These are phyloP conservation scores for Ligdia adustata DNA, from an alignment of 2,888 invertebrate genomes.

Conservation along the genomic window DNA sequence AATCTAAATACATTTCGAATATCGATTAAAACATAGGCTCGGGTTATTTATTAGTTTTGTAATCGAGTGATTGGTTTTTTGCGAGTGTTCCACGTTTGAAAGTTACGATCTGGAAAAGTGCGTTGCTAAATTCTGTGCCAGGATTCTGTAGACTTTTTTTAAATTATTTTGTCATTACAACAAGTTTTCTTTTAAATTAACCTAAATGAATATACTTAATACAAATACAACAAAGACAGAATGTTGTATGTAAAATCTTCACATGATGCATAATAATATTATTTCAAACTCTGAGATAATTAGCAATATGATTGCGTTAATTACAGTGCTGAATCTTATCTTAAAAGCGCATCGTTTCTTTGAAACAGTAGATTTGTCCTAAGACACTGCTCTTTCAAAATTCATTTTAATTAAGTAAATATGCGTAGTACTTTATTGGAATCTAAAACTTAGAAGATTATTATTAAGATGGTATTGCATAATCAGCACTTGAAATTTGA, in stretches of 20 bases:
- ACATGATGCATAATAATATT: conserved; percentile 1
- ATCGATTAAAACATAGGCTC: conserved; percentile 19
- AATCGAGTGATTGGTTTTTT: conserved; percentile 27
- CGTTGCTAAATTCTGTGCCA: not conserved
- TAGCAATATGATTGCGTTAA: no score
- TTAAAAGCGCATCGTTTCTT: no score
- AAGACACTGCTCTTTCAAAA: no score
- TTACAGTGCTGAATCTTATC: no score
- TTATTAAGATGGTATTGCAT: no score
- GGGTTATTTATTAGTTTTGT: conserved; percentile 27
- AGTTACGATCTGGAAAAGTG: conserved; percentile 11
- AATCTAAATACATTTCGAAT: conserved; percentile 22
- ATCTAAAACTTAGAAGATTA: no score
- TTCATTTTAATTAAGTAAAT: no score
- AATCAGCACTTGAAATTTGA: no score
- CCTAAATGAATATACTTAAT: no score
- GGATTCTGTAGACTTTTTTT: conserved; percentile 13
- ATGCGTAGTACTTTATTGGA: no score
- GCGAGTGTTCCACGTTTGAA: conserved; percentile 20
- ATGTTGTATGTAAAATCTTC: conserved; percentile 9
- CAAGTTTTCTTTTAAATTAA: not conserved
- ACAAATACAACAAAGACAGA: no score
- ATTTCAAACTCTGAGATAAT: not conserved
- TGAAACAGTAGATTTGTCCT: no score
- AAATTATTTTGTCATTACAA: not conserved